phyloP scores from a whole-genome alignment of 1,140 invertebrate species.

The Antheraea mylitta region DNA sequence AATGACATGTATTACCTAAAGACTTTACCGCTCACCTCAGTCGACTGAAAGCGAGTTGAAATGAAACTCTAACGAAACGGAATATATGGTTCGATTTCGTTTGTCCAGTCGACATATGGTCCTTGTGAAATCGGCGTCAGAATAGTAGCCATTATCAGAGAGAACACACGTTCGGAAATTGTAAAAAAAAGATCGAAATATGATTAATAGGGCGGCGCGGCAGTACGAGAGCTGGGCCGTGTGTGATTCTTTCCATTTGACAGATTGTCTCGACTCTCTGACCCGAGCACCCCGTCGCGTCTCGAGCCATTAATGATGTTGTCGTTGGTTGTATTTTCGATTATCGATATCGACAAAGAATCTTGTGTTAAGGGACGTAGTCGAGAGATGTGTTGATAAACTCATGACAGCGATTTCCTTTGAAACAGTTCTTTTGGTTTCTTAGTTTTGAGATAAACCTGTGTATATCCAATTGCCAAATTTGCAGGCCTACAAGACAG shows the following conservation, averaged over 20 bases:
- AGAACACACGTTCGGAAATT: conserved; percentile 70
- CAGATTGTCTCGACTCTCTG: conserved; percentile 75
- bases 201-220: conserved; percentile 73
- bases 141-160: conserved; percentile 71
- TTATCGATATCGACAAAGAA: conserved; percentile 57
- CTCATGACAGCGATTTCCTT: too few relatives aligned
- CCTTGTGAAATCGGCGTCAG: conserved; percentile 47
- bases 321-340: conserved; percentile 20
- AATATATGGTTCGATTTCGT: neutral
- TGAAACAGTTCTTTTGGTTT: too few relatives aligned
- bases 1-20: conserved; percentile 70
- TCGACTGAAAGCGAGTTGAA: conserved; percentile 25
- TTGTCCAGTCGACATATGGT: neutral
- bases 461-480: too few relatives aligned
- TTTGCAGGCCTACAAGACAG: too few relatives aligned
- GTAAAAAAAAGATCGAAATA: conserved; percentile 72
- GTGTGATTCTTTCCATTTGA: conserved; percentile 76
- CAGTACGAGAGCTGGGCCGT: conserved; percentile 34
- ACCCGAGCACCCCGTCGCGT: conserved; percentile 69
- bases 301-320: conserved; percentile 62
- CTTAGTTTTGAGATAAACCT: too few relatives aligned
- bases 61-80: neutral
- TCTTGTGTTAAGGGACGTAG: neutral
- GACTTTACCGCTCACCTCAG: conserved; percentile 40
- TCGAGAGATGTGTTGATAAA: too few relatives aligned